Base-by-base conservation (phyloP, 2,113 vertebrate genomes). In the Microtus richardsoni region DNA sequence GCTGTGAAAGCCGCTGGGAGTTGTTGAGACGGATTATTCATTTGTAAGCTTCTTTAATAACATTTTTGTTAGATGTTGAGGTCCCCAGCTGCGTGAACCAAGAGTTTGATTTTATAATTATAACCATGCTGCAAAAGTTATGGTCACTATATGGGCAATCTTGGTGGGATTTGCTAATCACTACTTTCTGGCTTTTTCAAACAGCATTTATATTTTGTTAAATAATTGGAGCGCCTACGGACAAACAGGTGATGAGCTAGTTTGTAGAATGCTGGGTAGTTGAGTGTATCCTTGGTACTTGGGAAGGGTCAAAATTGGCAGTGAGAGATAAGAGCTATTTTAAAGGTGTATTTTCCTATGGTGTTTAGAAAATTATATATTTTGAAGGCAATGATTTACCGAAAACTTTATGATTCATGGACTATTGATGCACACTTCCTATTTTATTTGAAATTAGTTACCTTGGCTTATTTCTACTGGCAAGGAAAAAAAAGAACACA, bases 41-140 rank as follows among this genome's bases (percentile, higher is more conserved):
- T 99, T 99, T 99, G 98, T 99, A 98, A 98, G 98, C 98, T 99
- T 99, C 98, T 99, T 99, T 99, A 99, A 99, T 99, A 99, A 99
- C 99, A 99, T 99, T 99, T 99, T 98, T 95, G 98, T 99, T 99
- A 98, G 98, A 99, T 98, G 97, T 98, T 98, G 97, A 98, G 97
- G 96, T 98, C 97, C 98, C 98, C 98, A 97, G 97, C 98, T 95
- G 99, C 98, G 98, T 98, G 97, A 95, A 97, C 78, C 97, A 97
- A 98, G 97, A 98, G 98, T 99, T 99, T 98, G 98, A 99, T 99
- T 99, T 99, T 98, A 98, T 99, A 98, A 99, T 99, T 99, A 98
- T 98, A 98, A 98, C 97, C 96, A 84, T 98, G 94, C 98, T 96
- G 98, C 96, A 98, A 98, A 98, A 98, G 97, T 98, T 98, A 98